These are phyloP conservation scores for Syrphus vitripennis DNA, from an alignment of 2,888 invertebrate species.

Conservation along the genomic window DNA sequence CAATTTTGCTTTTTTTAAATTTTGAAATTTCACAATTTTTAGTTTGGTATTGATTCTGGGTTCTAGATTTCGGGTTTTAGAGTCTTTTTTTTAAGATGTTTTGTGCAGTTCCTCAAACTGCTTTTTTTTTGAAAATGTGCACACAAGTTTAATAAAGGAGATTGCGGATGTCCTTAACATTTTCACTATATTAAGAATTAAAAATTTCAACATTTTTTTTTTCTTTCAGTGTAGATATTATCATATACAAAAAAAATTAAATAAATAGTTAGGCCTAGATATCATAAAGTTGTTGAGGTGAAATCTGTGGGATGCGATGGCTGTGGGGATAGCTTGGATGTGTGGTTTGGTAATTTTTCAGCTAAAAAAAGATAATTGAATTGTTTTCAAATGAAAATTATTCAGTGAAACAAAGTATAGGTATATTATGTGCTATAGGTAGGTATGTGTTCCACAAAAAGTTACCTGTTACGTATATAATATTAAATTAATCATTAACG, in stretches of 20 bases:
- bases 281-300: not conserved
- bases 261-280: too few relatives aligned
- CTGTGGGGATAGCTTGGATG: not conserved
- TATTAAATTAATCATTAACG: not conserved
- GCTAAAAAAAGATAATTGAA: constrained; percentile 1
- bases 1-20: too few relatives aligned
- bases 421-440: not conserved
- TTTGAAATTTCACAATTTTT: too few relatives aligned
- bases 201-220: not conserved
- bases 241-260: not conserved
- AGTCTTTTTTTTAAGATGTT: too few relatives aligned
- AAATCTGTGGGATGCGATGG: not conserved
- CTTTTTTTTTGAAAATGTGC: too few relatives aligned
- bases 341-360: not conserved
- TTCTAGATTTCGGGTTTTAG: too few relatives aligned
- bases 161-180: too few relatives aligned
- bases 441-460: not conserved
- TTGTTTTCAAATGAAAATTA: not conserved
- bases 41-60: too few relatives aligned
- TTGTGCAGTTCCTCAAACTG: too few relatives aligned
- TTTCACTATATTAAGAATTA: too few relatives aligned
- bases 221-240: not conserved
- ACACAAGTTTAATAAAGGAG: too few relatives aligned
- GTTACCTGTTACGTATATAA: not conserved
- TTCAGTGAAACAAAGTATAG: not conserved